Percentiles rank a stretch among this genome's conserved stretches.
Conservation (phyloP, 2,797 vertebrate species). For the Manis pentadactyla region DNA sequence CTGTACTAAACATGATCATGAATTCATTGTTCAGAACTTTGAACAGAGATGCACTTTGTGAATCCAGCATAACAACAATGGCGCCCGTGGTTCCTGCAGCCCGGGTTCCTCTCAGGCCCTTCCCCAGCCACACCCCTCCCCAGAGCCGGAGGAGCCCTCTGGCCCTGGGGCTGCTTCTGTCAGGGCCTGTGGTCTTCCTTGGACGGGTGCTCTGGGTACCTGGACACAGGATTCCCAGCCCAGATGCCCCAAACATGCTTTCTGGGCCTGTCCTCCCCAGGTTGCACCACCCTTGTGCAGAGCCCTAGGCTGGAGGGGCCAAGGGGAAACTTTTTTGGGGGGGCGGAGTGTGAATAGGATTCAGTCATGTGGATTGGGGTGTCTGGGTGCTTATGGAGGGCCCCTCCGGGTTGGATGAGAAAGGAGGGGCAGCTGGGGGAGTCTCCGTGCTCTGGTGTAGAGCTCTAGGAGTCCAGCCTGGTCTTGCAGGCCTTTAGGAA, state of each 20-base stretch:
- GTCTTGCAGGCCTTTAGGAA: neutral
- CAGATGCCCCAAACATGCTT: neutral
- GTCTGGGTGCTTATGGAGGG: neutral
- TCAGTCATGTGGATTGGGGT: fast-evolving
- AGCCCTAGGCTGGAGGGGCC: neutral
- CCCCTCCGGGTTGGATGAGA: neutral
- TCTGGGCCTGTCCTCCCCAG: neutral
- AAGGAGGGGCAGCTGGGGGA: neutral
- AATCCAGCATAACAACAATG: neutral
- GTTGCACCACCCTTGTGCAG: too few relatives aligned
- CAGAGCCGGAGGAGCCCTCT: neutral
- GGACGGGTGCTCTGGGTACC: fast-evolving
- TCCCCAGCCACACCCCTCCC: neutral
- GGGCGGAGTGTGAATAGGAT: neutral
- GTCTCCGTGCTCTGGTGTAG: neutral
- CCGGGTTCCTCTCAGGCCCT: neutral
- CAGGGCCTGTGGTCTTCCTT: neutral
- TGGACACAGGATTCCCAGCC: neutral
- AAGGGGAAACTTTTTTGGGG: neutral
- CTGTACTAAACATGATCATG: neutral
- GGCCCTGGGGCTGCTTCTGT: neutral
- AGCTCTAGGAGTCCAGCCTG: neutral
- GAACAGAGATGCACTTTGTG: neutral
- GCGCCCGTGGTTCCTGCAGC: neutral
- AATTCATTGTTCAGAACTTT: neutral